Conservation (phyloP, 2,888 invertebrate genomes). For the Amphipoea lucens region DNA sequence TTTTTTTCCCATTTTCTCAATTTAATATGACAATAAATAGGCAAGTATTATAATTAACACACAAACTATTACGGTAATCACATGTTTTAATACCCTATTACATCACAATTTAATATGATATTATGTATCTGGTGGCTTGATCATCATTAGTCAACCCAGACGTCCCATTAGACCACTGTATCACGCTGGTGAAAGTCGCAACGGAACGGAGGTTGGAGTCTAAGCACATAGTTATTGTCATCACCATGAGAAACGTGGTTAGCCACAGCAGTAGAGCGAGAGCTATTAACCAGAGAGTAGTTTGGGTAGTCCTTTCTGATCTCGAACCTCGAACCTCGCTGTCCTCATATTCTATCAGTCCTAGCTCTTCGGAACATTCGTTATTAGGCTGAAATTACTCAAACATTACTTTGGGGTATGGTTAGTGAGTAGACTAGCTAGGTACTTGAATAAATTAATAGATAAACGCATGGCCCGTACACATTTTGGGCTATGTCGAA, state of each 20-base stretch:
- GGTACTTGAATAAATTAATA: background rate
- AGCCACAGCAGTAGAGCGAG: constrained; percentile 75
- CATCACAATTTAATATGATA: constrained; percentile 39
- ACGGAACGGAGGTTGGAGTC: constrained; percentile 65
- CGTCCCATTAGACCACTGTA: constrained; percentile 58
- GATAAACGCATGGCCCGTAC: too few relatives aligned
- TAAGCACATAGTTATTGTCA: constrained; percentile 68
- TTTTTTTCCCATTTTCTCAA: background rate
- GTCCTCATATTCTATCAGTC: constrained; percentile 51
- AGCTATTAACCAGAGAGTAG: constrained; percentile 72
- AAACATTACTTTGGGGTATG: constrained; percentile 16
- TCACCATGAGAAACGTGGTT: constrained; percentile 70
- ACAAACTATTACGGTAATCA: background rate
- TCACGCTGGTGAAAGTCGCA: constrained; percentile 43
- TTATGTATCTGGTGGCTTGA: constrained; percentile 38
- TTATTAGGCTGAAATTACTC: constrained; percentile 57
- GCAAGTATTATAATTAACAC: background rate
- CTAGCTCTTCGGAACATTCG: constrained; percentile 56
- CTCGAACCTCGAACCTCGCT: constrained; percentile 15
- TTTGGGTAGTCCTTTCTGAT: constrained; percentile 66
- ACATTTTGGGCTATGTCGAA: background rate
- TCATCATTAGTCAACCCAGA: constrained; percentile 53
- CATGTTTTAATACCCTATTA: constrained; percentile 16
- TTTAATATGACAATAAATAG: background rate
- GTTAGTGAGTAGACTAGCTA: background rate